phyloP scores from a whole-genome alignment of 2,797 vertebrate genomes.

The Crocodylus rhombifer region DNA sequence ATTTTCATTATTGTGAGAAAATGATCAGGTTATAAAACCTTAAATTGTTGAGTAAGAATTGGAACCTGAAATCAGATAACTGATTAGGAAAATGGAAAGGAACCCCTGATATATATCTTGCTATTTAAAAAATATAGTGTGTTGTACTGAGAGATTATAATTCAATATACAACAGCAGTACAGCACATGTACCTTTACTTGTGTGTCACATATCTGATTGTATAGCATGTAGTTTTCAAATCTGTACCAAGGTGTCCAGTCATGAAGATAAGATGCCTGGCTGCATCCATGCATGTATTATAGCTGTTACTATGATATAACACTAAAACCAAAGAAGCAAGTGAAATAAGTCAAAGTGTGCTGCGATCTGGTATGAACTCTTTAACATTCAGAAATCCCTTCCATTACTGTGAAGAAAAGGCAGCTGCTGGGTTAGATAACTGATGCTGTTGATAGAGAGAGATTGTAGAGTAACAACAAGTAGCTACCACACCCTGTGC shows the following conservation, averaged over 20 bases:
- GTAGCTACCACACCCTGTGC: neutral
- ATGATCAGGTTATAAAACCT: neutral
- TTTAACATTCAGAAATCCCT: neutral
- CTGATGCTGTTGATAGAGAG: neutral
- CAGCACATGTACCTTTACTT: too few species aligned
- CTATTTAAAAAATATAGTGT: neutral
- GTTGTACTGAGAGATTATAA: too few species aligned
- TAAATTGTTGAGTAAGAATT: neutral
- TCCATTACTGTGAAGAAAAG: neutral
- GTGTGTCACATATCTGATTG: neutral
- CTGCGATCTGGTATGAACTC: neutral
- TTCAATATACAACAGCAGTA: too few species aligned
- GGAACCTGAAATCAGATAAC: neutral
- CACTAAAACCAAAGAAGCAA: neutral
- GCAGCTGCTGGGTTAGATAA: neutral
- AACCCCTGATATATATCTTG: neutral
- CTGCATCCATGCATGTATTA: neutral
- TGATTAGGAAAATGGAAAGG: neutral
- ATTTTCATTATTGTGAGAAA: neutral
- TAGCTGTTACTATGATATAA: neutral
- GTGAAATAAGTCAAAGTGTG: neutral
- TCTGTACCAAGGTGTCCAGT: neutral
- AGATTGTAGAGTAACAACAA: neutral
- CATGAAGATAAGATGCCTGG: neutral
- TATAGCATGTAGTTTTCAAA: neutral